Base-by-base conservation (phyloP, 2,888 invertebrate genomes). In the Drosophila cognata region DNA sequence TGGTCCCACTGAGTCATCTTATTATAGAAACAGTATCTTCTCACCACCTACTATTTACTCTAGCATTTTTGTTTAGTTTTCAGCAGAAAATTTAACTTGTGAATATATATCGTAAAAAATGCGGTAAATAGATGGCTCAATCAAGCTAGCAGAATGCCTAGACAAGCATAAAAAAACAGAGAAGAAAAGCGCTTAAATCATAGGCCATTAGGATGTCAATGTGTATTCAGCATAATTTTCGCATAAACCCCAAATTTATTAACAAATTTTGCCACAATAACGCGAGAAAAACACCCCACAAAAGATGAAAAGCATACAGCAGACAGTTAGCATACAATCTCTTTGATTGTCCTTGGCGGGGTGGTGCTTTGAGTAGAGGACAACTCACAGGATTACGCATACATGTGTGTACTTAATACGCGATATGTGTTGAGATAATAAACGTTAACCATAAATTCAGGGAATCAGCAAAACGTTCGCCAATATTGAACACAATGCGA, bases 181-280 rank as follows among this genome's bases (percentile, higher is more conserved):
- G n/a, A 53, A 31, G 33, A 10, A 70, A 77, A 72, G 63, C 76
- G 88, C 68, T 78, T 83, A 88, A 86, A 90, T 86, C 89, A 86
- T 88, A 81, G 73, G 77, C 81, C 69, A 90, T 90, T 90, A 81
- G 69, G 31, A 55, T 60, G 71, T 72, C 76, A 65, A 59, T 73
- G 84, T 79, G 72, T 71, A 75, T 76, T 86, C 87, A 87, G 90
- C 86, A 87, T 90, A 87, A 90, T 77, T 79, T 86, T 77, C 79
- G 10, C 89, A 87, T 87, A 90, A 87, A 83, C 79, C 33, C 66
- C 43, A 66, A 83, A 89, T 85, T 88, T 88, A 73, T 79, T 65
- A 73, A 70, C 64, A 78, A 71, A 80, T 58, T 75, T 48, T 38
- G 66, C 10, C 52, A 35, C 57, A 55, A 35, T 56, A 57, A 59